Evolutionary conservation across 2,113 vertebrate genomes (phyloP).

Genomic region (Fregata magnificens): DNA sequence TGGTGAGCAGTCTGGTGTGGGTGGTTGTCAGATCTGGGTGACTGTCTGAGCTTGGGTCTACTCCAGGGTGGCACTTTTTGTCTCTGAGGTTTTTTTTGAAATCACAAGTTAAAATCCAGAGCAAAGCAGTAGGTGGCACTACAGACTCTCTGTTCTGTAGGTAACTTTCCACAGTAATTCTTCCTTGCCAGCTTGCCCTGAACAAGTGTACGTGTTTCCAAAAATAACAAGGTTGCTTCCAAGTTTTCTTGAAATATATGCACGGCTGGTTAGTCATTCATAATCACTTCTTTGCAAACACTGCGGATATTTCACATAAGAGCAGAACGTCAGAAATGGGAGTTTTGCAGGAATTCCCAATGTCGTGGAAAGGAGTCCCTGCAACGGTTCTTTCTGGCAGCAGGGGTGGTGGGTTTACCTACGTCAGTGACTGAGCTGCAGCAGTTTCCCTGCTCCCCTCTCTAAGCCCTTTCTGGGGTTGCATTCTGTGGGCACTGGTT

Average conservation of each 20-base stretch:
- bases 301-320: conserved; percentile 48
- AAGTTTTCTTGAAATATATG: conserved; percentile 73
- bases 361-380: conserved; percentile 41
- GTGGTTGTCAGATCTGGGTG: background rate
- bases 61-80: background rate
- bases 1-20: background rate
- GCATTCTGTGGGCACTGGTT: background rate
- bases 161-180: conserved; percentile 17
- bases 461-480: background rate
- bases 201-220: conserved; percentile 62
- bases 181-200: conserved; percentile 45
- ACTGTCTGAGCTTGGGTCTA: background rate
- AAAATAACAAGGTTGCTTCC: conserved; percentile 73
- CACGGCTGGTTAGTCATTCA: conserved; percentile 74
- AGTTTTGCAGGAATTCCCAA: conserved; percentile 65
- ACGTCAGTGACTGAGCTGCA: conserved; percentile 57
- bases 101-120: background rate
- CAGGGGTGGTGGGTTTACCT: conserved; percentile 29
- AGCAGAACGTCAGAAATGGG: conserved; percentile 56
- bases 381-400: conserved; percentile 15
- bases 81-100: background rate
- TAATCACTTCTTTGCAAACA: conserved; percentile 71
- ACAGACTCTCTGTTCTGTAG: conserved; percentile 63
- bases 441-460: conserved; percentile 9
- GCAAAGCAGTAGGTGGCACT: conserved; percentile 75